Conservation (phyloP, 2,113 vertebrate species). For the Indri indri region DNA sequence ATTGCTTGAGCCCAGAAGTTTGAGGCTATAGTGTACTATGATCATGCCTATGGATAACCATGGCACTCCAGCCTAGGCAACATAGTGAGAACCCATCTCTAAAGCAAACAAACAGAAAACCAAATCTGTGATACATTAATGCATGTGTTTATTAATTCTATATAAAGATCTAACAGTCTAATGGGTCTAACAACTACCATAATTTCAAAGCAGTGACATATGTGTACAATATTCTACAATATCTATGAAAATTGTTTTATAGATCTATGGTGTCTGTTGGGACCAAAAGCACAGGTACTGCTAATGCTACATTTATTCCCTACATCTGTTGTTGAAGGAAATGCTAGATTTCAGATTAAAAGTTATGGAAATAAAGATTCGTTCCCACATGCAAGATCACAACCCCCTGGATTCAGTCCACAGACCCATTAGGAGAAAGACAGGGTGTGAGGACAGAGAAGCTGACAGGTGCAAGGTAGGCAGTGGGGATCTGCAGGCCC, state of each 20-base stretch:
- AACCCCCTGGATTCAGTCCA: background rate
- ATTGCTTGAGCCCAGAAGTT: background rate
- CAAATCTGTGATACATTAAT: background rate
- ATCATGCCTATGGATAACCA: background rate
- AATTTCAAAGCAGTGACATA: background rate
- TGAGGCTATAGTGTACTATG: background rate
- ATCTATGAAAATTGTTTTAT: background rate
- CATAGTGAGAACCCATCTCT: background rate
- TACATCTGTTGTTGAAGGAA: background rate
- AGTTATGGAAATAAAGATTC: background rate
- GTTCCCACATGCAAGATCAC: background rate
- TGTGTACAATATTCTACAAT: background rate
- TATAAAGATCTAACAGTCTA: background rate
- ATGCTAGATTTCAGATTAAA: background rate
- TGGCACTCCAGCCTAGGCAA: background rate
- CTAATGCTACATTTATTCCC: background rate
- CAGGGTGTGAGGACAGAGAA: background rate
- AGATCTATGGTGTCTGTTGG: background rate
- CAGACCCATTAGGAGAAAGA: background rate
- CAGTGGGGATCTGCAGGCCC: background rate
- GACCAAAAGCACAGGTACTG: background rate
- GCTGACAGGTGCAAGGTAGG: background rate
- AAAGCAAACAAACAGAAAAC: background rate
- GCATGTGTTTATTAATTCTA: background rate
- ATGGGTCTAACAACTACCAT: background rate